Evolutionary conservation across 2,888 invertebrate genomes (phyloP), one percentile per base, ranked within the genome.

Genomic region (Empis livida): DNA sequence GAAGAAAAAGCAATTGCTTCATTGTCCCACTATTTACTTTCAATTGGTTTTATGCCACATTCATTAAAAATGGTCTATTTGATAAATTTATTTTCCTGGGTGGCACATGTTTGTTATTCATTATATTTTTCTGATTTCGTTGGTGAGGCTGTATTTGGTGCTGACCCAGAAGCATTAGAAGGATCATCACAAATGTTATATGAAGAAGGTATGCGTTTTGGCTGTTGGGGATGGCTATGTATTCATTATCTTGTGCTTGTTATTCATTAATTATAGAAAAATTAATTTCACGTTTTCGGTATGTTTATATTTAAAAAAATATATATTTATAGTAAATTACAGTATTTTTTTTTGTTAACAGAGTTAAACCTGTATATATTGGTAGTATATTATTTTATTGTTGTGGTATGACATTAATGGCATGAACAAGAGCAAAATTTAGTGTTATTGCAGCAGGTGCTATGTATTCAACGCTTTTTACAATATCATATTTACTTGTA

Each of bases 171-270:
- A 79, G 88, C 85, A 50, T 73, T 77, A 1, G 78, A 80, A 41
- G 84, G 84, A 13, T 76, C 79, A 15, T 71, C 75, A 45, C 77
- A 84, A 49, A 71, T 74, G 14, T 71, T 79, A 10, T 96, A 95
- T 62, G 91, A 94, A 65, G 82, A 84, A 37, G 96, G 96, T 0
- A 92, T 96, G 0, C 77, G 94, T 39, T 91, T 94, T 60, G 96
- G 95, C 11, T 95, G 94, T 59, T 90, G 91, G 84, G 94, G 93
- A 96, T 96, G 95, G 86, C 93, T 0, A 86, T 87, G 85, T 87
- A 88, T 59, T 94, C 94, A 0, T 66, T 95, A n/a, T 92, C 94
- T 1, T 95, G 95, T 62, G 87, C 94, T 13, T 80, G 89, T 60
- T 96, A 96, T 68, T 95, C 95, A 0, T 75, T 86, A 43, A 65